phyloP scores from a whole-genome alignment of 2,888 invertebrate genomes.

The Odontomyia ornata region DNA sequence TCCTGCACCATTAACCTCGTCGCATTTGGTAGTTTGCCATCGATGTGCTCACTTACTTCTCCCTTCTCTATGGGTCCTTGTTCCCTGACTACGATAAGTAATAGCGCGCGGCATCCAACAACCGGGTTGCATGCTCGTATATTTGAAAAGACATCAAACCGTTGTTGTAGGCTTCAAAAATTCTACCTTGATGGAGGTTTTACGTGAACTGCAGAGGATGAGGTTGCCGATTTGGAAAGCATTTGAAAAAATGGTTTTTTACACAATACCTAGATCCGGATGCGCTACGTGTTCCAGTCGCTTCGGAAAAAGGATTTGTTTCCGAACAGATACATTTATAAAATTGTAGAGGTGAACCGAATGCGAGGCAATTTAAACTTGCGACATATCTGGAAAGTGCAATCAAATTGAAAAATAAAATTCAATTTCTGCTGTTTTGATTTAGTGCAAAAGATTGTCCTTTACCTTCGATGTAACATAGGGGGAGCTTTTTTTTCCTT shows the following conservation, averaged over 20 bases:
- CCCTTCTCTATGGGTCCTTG: no score
- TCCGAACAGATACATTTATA: neutral
- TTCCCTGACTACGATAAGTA: neutral
- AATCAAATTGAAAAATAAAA: constrained; percentile 48
- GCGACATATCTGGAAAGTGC: constrained; percentile 46
- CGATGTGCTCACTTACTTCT: neutral
- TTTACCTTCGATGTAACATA: neutral
- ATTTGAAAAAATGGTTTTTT: constrained; percentile 28
- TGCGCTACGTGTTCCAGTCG: constrained; percentile 18
- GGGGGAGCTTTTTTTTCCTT: no score
- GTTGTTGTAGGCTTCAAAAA: constrained; percentile 42
- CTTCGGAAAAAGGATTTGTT: no score
- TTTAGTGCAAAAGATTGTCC: constrained; percentile 15
- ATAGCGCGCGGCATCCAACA: neutral
- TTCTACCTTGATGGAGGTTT: constrained; percentile 37
- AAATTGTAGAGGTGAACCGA: no score
- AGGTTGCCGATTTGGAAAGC: constrained; percentile 45
- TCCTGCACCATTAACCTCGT: constrained; percentile 33
- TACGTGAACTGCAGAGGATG: constrained; percentile 45
- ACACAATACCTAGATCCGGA: neutral
- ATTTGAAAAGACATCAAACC: constrained; percentile 26
- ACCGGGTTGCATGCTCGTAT: neutral
- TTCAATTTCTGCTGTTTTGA: constrained; percentile 29
- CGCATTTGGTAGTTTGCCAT: constrained; percentile 32
- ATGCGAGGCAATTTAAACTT: constrained; percentile 45